Percentiles rank a stretch among this genome's conserved stretches.
Evolutionary conservation across 2,888 invertebrate genomes (phyloP).

Genomic region (Danaus chrysippus): DNA sequence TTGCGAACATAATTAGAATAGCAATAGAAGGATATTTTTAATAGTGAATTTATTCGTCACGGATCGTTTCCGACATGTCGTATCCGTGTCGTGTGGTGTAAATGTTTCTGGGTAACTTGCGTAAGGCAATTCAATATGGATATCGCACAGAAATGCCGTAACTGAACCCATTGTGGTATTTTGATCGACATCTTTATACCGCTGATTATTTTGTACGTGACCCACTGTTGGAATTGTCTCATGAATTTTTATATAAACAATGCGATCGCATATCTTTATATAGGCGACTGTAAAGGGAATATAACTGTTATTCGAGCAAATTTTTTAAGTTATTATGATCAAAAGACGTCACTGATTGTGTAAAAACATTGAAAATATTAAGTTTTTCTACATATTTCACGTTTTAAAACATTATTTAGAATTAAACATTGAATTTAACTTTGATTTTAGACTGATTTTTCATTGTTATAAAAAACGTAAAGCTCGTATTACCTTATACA

Average conservation of each 20-base stretch:
- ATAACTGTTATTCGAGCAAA: not conserved
- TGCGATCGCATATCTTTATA: not conserved
- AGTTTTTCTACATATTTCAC: too few relatives aligned
- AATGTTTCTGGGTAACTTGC: not conserved
- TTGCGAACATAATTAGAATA: too few relatives aligned
- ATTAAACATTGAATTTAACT: too few relatives aligned
- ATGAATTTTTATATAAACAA: conserved; percentile 4
- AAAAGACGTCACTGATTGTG: too few relatives aligned
- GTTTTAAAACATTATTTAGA: too few relatives aligned
- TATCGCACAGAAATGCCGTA: conserved; percentile 5
- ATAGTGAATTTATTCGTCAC: too few relatives aligned
- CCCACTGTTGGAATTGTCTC: not conserved
- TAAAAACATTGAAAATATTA: too few relatives aligned
- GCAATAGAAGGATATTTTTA: too few relatives aligned
- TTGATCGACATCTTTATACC: conserved; percentile 28
- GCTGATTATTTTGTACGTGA: conserved; percentile 27
- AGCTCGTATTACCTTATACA: too few relatives aligned
- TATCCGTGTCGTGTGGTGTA: not conserved
- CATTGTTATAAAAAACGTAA: too few relatives aligned
- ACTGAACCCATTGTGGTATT: conserved; percentile 23
- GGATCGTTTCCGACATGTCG: not conserved
- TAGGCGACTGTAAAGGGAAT: not conserved
- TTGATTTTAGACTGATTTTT: too few relatives aligned
- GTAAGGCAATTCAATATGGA: conserved; percentile 7
- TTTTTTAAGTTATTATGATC: not conserved